These are phyloP conservation scores for Lemur catta DNA, from an alignment of 2,797 vertebrate species.

Conservation along the genomic window DNA sequence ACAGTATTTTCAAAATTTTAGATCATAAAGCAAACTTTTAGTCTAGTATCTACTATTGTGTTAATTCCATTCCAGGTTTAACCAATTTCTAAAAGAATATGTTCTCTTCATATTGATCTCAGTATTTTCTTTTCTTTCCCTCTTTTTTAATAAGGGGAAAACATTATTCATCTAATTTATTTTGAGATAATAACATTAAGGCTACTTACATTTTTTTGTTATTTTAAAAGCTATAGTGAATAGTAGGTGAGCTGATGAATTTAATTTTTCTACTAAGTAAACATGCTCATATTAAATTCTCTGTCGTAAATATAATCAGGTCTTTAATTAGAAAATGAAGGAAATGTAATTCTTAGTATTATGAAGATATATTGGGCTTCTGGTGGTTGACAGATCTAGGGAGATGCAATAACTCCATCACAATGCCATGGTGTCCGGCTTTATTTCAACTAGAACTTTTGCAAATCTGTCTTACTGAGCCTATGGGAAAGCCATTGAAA, in stretches of 20 bases:
- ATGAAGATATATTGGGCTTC: slow-evolving; percentile 56
- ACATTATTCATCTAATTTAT: slow-evolving; percentile 29
- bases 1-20: background rate
- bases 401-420: slow-evolving; percentile 41
- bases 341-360: slow-evolving; percentile 65
- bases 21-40: background rate
- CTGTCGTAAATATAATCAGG: slow-evolving; percentile 68
- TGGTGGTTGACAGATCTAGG: slow-evolving; percentile 3
- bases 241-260: slow-evolving; percentile 50
- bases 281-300: slow-evolving; percentile 65
- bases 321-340: slow-evolving; percentile 71
- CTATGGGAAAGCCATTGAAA: background rate
- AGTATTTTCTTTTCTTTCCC: background rate
- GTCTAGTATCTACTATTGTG: background rate
- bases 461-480: background rate
- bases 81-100: background rate
- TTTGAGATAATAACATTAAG: slow-evolving; percentile 47
- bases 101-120: background rate
- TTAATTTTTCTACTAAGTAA: slow-evolving; percentile 69
- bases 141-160: background rate
- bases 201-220: slow-evolving; percentile 30
- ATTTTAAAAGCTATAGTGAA: slow-evolving; percentile 43
- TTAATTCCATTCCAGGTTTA: background rate
- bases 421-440: background rate
- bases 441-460: background rate